These are phyloP conservation scores for Microctonus aethiopoides DNA, from an alignment of 2,888 invertebrate species.

Conservation along the genomic window DNA sequence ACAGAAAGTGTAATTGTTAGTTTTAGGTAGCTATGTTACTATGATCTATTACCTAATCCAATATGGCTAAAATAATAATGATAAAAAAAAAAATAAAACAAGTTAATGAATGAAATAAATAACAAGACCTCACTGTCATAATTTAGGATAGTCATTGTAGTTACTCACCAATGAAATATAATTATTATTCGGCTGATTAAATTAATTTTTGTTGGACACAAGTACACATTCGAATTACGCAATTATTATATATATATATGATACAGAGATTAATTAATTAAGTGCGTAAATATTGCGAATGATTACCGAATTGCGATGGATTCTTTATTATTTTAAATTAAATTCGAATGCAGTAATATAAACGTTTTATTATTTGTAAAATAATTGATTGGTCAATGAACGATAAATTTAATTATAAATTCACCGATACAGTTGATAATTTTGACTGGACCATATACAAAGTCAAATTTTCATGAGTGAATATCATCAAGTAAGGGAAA, in stretches of 20 bases:
- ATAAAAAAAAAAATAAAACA: too few relatives aligned
- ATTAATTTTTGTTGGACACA: slow-evolving; percentile 32
- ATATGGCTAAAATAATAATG: slow-evolving; percentile 40
- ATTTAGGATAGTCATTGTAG: slow-evolving; percentile 43
- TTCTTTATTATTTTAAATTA: neutral
- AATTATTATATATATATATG: neutral
- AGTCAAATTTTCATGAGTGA: neutral
- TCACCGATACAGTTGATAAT: neutral
- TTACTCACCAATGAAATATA: slow-evolving; percentile 31
- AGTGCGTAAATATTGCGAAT: neutral
- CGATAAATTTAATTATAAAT: neutral
- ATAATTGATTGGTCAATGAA: neutral
- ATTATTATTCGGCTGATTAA: slow-evolving; percentile 40
- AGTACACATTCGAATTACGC: neutral
- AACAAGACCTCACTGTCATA: slow-evolving; percentile 40
- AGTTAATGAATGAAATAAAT: slow-evolving; percentile 5
- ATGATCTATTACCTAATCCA: slow-evolving; percentile 53
- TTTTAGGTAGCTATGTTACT: slow-evolving; percentile 60
- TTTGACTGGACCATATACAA: neutral
- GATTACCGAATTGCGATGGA: neutral
- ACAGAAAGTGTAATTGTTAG: slow-evolving; percentile 65
- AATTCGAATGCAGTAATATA: neutral
- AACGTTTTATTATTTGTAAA: neutral
- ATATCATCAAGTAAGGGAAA: neutral
- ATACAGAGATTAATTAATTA: neutral